These are phyloP conservation scores for Prostheceraeus crozeri DNA, from an alignment of 2,888 invertebrate genomes.

Conservation along the genomic window DNA sequence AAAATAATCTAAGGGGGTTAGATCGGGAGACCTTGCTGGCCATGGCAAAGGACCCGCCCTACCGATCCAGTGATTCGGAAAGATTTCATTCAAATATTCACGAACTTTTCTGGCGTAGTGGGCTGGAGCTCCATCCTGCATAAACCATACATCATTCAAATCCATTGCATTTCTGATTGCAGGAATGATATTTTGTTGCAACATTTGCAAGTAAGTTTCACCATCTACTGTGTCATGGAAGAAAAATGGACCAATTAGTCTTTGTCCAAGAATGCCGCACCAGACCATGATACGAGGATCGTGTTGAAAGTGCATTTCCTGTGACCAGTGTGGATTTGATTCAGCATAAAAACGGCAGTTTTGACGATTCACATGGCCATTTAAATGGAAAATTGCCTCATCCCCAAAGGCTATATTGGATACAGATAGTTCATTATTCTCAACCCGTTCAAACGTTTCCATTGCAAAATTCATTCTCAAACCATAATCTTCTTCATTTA, in stretches of 20 bases:
- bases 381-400: conserved; percentile 31
- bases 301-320: conserved; percentile 27
- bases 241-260: conserved; percentile 35
- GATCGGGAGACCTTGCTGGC: conserved; percentile 34
- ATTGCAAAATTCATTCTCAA: not conserved
- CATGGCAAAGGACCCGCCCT: conserved; percentile 22
- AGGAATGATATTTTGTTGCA: conserved; percentile 25
- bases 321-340: conserved; percentile 12
- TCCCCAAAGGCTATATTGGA: conserved; percentile 22
- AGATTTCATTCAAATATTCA: conserved; percentile 30
- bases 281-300: conserved; percentile 30
- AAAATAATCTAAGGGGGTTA: conserved; percentile 31
- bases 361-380: conserved; percentile 32
- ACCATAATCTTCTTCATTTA: not conserved
- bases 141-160: conserved; percentile 9
- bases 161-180: not conserved
- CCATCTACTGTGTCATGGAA: conserved; percentile 32
- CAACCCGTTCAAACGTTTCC: not conserved
- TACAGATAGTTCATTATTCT: not conserved
- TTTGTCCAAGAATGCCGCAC: conserved; percentile 24
- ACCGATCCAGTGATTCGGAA: conserved; percentile 30
- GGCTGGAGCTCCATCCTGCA: conserved; percentile 33
- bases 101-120: conserved; percentile 28
- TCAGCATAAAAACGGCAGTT: conserved; percentile 29
- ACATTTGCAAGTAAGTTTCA: conserved; percentile 26